Conservation (phyloP, 2,888 invertebrate genomes). For the Caenorhabditis drosophilae region DNA sequence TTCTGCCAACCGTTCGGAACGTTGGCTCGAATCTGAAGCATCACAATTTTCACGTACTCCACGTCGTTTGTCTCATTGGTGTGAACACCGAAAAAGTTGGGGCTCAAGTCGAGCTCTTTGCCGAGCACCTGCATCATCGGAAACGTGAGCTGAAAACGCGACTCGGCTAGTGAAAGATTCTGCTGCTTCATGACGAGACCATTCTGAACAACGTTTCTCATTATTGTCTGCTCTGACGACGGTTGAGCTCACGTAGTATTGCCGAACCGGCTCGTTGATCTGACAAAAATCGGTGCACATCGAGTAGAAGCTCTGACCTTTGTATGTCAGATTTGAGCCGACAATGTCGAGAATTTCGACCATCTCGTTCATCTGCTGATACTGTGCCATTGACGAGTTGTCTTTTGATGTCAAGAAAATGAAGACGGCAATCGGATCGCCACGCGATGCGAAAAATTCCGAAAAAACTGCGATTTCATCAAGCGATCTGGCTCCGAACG, state of each 20-base stretch:
- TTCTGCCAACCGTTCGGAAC: constrained; percentile 50
- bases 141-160: constrained; percentile 52
- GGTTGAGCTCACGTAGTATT: constrained; percentile 54
- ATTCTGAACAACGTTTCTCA: constrained; percentile 44
- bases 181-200: constrained; percentile 45
- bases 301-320: constrained; percentile 50
- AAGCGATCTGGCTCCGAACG: constrained; percentile 56
- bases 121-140: constrained; percentile 63
- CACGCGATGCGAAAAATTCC: constrained; percentile 50
- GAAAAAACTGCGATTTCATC: constrained; percentile 53
- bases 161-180: constrained; percentile 20
- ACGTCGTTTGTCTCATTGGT: constrained; percentile 36
- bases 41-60: constrained; percentile 50
- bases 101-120: constrained; percentile 60
- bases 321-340: constrained; percentile 44
- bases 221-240: not conserved
- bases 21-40: constrained; percentile 60
- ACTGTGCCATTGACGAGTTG: constrained; percentile 49
- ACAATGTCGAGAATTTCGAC: constrained; percentile 54
- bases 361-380: constrained; percentile 52
- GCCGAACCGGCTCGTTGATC: constrained; percentile 62
- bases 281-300: constrained; percentile 64
- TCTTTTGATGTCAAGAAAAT: constrained; percentile 58
- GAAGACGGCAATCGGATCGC: constrained; percentile 57
- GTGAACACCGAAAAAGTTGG: constrained; percentile 62